Base-by-base conservation (phyloP, 1,140 invertebrate species). In the Heliconius congener region DNA sequence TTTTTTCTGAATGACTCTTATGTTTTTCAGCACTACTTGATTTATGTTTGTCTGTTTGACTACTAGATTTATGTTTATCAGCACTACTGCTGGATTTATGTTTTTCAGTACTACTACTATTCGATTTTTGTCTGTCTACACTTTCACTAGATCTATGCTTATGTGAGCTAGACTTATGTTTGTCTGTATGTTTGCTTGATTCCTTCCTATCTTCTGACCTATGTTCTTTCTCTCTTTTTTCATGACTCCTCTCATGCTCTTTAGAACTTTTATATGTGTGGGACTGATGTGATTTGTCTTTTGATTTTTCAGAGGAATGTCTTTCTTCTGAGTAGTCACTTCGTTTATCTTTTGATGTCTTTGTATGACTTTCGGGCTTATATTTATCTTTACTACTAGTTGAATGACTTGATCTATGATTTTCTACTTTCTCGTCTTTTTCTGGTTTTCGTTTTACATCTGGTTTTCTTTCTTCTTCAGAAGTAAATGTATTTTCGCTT, bases 401-500 rank as follows among this genome's bases (percentile, higher is more conserved):
- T 42, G 85, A 87, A 71, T 94, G 84, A 81, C 87, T 92, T 27
- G 85, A 81, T 78, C 84, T 82, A 39, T 87, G 74, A 52, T 84
- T 82, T 30, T 85, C 81, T 39, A 80, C 55, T 42, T 85, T 78
- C 76, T 89, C 75, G 55, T 39, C 84, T 78, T 84, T 84, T 82
- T 87, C 82, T 80, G 71, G 71, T 78, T 84, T 87, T 42, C 85
- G 74, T 83, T 89, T 89, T 76, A 82, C 77, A 73, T 88, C 86
- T 57, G 85, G 75, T 79, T 79, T 83, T 77, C 66, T 87, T 72
- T 92, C 84, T 83, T 92, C 89, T 76, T 87, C 84, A 39, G 86
- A 88, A 50, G 87, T 89, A 52, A 89, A 85, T 76, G 92, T 91
- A 18, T 80, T 71, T 6, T 90, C 88, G 76, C 90, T 89, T 55